Percentiles rank a stretch among this genome's conserved stretches.
phyloP scores from a whole-genome alignment of 2,797 vertebrate species.

The Melanotaenia trifasciata region DNA sequence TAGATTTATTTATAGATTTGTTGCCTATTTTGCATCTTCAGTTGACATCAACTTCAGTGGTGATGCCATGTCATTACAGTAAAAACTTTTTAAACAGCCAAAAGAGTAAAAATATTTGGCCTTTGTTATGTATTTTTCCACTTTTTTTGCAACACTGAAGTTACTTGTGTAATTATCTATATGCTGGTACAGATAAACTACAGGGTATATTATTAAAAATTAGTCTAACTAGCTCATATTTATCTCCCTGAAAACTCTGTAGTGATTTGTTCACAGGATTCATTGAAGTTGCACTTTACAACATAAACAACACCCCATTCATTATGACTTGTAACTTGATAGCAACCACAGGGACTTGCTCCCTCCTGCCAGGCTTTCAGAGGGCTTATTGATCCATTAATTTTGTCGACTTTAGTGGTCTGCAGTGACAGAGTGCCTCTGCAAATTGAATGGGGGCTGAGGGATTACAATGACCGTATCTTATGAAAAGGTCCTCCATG shows the following conservation, averaged over 20 bases:
- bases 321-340: constrained; percentile 86
- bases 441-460: constrained; percentile 83
- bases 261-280: constrained; percentile 77
- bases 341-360: constrained; percentile 73
- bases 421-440: constrained; percentile 81
- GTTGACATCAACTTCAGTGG: too few relatives aligned
- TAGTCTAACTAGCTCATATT: neutral
- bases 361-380: constrained; percentile 78
- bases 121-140: too few relatives aligned
- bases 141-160: too few relatives aligned
- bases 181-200: too few relatives aligned
- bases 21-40: too few relatives aligned
- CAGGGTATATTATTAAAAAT: too few relatives aligned
- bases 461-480: constrained; percentile 80
- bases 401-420: constrained; percentile 82
- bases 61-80: too few relatives aligned
- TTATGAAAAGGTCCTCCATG: constrained; percentile 78
- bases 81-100: too few relatives aligned
- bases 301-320: constrained; percentile 89
- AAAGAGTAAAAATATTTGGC: too few relatives aligned
- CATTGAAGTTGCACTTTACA: constrained; percentile 82
- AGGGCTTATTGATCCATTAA: constrained; percentile 85
- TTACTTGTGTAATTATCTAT: too few relatives aligned
- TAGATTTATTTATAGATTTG: too few relatives aligned
- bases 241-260: constrained; percentile 37